A percentile compares a stretch with the other conserved stretches of the same genome.
Conservation (phyloP, 2,888 invertebrate genomes). For the Stomorhina lunata region DNA sequence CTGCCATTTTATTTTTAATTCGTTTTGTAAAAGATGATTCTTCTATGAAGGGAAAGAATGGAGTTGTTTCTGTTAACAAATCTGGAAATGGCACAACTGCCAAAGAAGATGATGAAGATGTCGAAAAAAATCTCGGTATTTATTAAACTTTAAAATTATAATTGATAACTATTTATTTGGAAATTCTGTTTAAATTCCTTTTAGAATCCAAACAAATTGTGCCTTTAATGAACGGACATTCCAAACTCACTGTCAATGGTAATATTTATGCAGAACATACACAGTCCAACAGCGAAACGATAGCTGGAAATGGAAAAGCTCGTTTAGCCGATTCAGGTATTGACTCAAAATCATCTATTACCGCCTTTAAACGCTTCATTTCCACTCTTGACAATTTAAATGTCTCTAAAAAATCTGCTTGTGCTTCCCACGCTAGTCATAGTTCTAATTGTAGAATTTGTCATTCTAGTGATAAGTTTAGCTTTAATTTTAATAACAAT, state of each 20-base stretch:
- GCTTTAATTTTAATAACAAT: constrained; percentile 61
- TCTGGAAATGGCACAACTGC: constrained; percentile 31
- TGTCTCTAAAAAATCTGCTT: constrained; percentile 65
- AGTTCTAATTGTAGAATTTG: constrained; percentile 48
- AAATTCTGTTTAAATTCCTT: background rate
- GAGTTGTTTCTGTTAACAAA: constrained; percentile 42
- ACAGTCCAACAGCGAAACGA: constrained; percentile 20
- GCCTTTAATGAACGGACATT: constrained; percentile 71
- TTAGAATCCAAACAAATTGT: constrained; percentile 65
- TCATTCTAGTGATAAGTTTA: constrained; percentile 33
- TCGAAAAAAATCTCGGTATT: constrained; percentile 53
- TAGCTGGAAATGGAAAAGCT: constrained; percentile 67
- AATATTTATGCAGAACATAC: constrained; percentile 10
- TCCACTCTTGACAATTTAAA: constrained; percentile 41
- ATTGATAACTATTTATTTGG: background rate
- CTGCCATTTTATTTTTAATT: constrained; percentile 84
- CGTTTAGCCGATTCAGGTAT: constrained; percentile 73
- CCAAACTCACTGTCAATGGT: constrained; percentile 47
- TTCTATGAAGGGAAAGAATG: constrained; percentile 39
- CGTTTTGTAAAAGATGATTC: constrained; percentile 81
- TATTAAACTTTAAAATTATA: background rate
- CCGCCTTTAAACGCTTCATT: constrained; percentile 67
- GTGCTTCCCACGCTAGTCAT: constrained; percentile 58
- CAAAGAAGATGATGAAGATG: constrained; percentile 39
- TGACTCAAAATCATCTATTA: constrained; percentile 69